Conservation (phyloP, 2,888 invertebrate species). For the Dryobotodes eremita region DNA sequence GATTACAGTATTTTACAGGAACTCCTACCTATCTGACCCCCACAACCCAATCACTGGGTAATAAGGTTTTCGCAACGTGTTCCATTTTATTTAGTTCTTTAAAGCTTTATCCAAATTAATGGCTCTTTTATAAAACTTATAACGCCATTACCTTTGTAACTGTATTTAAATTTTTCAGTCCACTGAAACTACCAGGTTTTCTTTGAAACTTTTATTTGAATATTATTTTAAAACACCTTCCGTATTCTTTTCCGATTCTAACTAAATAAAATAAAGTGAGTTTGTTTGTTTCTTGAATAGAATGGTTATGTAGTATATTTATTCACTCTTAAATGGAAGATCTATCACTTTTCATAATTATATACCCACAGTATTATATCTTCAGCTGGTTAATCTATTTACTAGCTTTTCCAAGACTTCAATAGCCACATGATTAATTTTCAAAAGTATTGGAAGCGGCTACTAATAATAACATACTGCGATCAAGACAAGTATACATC, state of each 20-base stretch:
- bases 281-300: neutral
- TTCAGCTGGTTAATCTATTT: too few species aligned
- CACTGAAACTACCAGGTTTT: conserved; percentile 3
- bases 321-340: too few species aligned
- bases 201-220: conserved; percentile 39
- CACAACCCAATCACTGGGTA: neutral
- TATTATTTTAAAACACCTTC: conserved; percentile 34
- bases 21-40: neutral
- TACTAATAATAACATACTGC: too few species aligned
- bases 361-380: too few species aligned
- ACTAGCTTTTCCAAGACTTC: too few species aligned
- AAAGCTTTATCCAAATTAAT: conserved; percentile 28
- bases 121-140: conserved; percentile 31
- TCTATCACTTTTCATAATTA: too few species aligned
- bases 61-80: neutral
- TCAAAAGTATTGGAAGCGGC: too few species aligned
- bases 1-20: neutral
- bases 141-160: conserved; percentile 39
- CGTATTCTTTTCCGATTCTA: conserved; percentile 8
- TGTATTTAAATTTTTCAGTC: conserved; percentile 44
- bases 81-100: conserved; percentile 15
- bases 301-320: neutral
- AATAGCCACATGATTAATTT: too few species aligned
- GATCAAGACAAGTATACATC: too few species aligned
- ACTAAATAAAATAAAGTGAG: neutral